These are phyloP conservation scores for Stratiolaelaps scimitus DNA, from an alignment of 1,140 invertebrate genomes.

Conservation along the genomic window DNA sequence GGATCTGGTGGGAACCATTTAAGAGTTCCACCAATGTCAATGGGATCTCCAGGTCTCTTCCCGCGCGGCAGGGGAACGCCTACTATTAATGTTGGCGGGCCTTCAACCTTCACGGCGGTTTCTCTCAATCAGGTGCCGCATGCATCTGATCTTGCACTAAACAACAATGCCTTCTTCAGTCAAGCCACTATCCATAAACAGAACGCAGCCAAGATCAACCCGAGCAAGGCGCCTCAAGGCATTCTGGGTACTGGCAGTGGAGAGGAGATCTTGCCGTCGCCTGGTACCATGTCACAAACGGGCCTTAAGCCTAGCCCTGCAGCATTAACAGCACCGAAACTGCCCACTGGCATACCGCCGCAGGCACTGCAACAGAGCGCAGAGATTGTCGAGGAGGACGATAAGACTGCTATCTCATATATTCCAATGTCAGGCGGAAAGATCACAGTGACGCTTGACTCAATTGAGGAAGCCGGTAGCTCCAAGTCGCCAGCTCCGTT, in stretches of 20 bases:
- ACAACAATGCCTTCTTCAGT: constrained; percentile 12
- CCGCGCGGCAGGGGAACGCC: not conserved
- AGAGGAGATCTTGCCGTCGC: constrained; percentile 10
- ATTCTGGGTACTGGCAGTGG: constrained; percentile 16
- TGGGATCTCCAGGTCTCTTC: not conserved
- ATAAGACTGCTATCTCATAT: constrained; percentile 19
- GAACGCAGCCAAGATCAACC: not conserved
- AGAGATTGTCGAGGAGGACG: constrained; percentile 19
- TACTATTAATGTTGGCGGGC: not conserved
- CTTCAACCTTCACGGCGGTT: constrained; percentile 3
- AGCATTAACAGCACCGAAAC: not conserved
- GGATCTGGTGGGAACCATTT: not conserved
- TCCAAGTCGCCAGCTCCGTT: not conserved
- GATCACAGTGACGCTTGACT: constrained; percentile 19
- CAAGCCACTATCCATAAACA: constrained; percentile 18
- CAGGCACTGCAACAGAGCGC: constrained; percentile 15
- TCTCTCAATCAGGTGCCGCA: constrained; percentile 4
- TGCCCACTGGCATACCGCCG: not conserved
- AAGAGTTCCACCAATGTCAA: not conserved
- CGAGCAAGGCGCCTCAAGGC: not conserved
- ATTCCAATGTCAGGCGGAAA: constrained; percentile 20
- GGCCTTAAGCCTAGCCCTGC: not conserved
- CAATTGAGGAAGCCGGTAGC: not conserved
- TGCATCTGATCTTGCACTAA: not conserved
- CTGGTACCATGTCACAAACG: constrained; percentile 18